These are phyloP conservation scores for Pyrgilauda ruficollis DNA, from an alignment of 2,113 vertebrate species.

Conservation along the genomic window DNA sequence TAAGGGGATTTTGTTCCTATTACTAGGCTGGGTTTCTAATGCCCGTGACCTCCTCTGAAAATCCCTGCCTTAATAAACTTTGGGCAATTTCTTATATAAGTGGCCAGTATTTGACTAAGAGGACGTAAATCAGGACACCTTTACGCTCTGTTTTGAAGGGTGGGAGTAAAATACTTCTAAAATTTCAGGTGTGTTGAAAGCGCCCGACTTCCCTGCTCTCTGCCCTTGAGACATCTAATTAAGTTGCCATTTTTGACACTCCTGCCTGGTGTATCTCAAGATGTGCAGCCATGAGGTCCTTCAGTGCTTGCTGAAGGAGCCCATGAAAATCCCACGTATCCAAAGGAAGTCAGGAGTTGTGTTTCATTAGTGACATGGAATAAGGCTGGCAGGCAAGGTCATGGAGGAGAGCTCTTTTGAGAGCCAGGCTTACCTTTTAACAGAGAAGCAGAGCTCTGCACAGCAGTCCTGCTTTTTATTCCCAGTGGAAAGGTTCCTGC, in stretches of 20 bases:
- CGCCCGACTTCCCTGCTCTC: not conserved
- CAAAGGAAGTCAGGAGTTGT: not conserved
- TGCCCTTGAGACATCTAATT: not conserved
- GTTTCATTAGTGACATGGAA: not conserved
- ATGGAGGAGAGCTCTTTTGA: not conserved
- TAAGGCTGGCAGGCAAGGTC: not conserved
- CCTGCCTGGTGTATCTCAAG: not conserved
- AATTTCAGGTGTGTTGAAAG: not conserved
- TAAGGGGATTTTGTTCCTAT: constrained; percentile 1
- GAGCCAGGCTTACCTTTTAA: not conserved
- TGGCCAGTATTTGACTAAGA: not conserved
- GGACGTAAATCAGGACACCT: not conserved
- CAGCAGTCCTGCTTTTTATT: not conserved
- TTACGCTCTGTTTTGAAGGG: not conserved
- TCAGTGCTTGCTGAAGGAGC: not conserved
- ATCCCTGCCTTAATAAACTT: not conserved
- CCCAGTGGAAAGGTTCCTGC: not conserved
- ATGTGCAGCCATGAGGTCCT: not conserved
- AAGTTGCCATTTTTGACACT: not conserved
- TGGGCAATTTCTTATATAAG: not conserved
- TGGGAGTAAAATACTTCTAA: not conserved
- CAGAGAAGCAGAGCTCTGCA: not conserved
- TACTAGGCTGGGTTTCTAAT: not conserved
- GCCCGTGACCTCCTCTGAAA: not conserved
- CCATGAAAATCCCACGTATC: accelerated